Base-by-base conservation (phyloP, 2,888 invertebrate genomes). In the Aspidiotus rigidus region DNA sequence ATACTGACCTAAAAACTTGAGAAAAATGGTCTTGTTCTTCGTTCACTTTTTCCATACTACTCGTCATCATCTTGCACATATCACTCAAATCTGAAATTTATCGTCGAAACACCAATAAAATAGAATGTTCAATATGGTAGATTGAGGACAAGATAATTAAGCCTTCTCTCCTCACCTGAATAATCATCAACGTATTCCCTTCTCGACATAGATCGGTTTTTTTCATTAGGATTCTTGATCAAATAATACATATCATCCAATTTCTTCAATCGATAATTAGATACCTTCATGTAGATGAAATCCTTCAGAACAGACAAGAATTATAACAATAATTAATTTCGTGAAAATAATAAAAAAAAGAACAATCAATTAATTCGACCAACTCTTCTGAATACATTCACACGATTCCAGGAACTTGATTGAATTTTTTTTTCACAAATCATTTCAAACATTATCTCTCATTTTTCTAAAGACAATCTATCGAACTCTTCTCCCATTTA, bases 221-320 rank as follows among this genome's bases (percentile, higher is more conserved):
- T 59, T 39, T 59, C 59, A 39, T 39, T 59, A 1, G 39, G 7
- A 39, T 39, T 59, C 74, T 82, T 81, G 6, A 82, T 79, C 59
- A 86, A 77, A 75, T 85, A 87, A 77, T 86, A 87, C 72, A 82
- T 81, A 60, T 80, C 81, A 1, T 80, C 82, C 72, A 83, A 81
- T 75, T 83, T 81, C 40, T 79, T 79, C 55, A 87, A 77, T 72
- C 80, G 81, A 75, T 85, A 86, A 17, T 81, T 80, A 71, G 83
- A 82, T 57, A 86, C 77, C 60, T 79, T 77, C 73, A 86, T 79
- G 73, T 81, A 80, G 64, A 81, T 79, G 74, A 87, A 83, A 74
- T 85, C 84, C 79, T 82, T 73, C 13, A 76, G 75, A 73, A 64
- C 72, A 72, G 73, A 28, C 28, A 28, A 3, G 28, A 28, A 28